Percentiles rank a stretch among this genome's conserved stretches.
Conservation (phyloP, 2,797 vertebrate species). For the Eulemur albifrons region DNA sequence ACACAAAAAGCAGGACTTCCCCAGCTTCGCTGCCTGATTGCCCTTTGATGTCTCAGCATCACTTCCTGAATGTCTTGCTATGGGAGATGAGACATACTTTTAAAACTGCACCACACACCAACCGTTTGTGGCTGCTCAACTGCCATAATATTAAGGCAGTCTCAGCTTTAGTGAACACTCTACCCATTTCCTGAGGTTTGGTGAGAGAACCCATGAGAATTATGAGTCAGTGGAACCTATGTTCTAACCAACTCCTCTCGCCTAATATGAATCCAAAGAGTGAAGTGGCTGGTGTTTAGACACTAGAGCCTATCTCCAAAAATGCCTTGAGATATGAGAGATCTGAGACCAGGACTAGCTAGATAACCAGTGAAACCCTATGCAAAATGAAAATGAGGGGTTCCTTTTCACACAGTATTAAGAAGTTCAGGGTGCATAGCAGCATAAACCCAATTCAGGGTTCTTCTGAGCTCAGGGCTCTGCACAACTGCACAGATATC, state of each 20-base stretch:
- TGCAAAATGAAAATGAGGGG: not conserved
- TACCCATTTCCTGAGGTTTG: not conserved
- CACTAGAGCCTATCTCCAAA: not conserved
- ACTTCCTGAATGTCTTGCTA: conserved; percentile 39
- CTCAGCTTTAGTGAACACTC: not conserved
- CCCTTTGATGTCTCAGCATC: not conserved
- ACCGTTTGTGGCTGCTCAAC: not conserved
- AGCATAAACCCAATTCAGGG: not conserved
- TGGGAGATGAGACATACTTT: not conserved
- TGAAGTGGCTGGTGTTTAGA: not conserved
- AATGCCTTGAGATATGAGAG: not conserved
- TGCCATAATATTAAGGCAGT: not conserved
- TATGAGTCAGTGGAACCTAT: not conserved
- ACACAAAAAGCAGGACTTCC: not conserved
- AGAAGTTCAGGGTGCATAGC: not conserved
- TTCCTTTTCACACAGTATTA: not conserved
- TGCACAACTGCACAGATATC: not conserved
- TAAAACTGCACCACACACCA: not conserved
- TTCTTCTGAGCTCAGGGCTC: not conserved
- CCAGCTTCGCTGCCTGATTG: not conserved
- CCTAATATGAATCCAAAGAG: not conserved
- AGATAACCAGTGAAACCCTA: not conserved
- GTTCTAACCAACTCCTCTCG: not conserved
- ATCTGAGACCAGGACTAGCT: not conserved
- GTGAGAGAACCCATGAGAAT: not conserved